Evolutionary conservation across 1,140 invertebrate species (phyloP).

Genomic region (Bombus confusus): DNA sequence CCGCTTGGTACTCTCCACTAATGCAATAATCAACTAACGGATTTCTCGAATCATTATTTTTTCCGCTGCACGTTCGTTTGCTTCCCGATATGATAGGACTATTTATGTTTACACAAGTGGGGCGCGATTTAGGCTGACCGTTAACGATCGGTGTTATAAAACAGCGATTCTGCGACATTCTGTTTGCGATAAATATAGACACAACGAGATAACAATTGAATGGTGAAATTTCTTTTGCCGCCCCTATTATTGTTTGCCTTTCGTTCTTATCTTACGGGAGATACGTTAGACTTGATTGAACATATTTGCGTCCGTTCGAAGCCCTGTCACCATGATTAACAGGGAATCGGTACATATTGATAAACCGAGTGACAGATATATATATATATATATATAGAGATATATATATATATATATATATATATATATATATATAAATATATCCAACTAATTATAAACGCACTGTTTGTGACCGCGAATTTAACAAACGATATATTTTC

Average conservation of each 20-base stretch:
- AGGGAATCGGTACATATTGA: background rate
- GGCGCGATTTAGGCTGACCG: background rate
- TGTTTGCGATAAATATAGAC: slow-evolving; percentile 14
- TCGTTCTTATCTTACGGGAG: slow-evolving; percentile 19
- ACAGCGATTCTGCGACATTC: background rate
- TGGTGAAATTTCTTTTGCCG: slow-evolving; percentile 24
- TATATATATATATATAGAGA: background rate
- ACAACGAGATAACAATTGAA: slow-evolving; percentile 27
- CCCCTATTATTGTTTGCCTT: slow-evolving; percentile 36
- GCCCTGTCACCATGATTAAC: background rate
- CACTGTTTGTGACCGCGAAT: background rate
- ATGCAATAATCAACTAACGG: background rate
- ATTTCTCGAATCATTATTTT: background rate
- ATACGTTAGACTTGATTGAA: slow-evolving; percentile 15
- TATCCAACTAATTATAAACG: background rate
- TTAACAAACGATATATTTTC: background rate
- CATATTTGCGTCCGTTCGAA: slow-evolving; percentile 28
- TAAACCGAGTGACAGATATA: background rate
- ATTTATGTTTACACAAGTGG: background rate
- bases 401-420: too few species aligned
- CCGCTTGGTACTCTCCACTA: background rate
- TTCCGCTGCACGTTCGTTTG: background rate
- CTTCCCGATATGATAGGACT: background rate
- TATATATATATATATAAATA: background rate
- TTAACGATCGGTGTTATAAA: background rate